Percentiles rank a stretch among this genome's conserved stretches.
These are phyloP conservation scores for Arrhopalites spinosus DNA, from an alignment of 2,888 invertebrate species.

Conservation along the genomic window DNA sequence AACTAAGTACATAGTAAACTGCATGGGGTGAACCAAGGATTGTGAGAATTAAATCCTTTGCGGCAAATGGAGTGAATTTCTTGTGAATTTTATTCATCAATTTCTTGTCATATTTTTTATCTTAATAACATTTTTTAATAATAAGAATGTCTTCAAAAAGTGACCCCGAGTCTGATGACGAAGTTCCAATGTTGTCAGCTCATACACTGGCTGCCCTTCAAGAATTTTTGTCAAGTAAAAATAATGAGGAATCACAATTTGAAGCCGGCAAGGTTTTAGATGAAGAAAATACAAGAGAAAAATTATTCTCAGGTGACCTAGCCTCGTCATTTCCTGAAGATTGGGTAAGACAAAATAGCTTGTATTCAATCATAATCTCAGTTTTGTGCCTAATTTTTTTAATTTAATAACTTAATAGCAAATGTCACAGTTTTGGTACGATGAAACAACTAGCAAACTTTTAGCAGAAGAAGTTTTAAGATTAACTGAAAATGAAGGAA, in stretches of 20 bases:
- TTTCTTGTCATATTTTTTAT: too few species aligned
- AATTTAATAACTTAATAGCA: constrained; percentile 81
- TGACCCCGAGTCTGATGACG: constrained; percentile 63
- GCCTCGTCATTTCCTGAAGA: constrained; percentile 40
- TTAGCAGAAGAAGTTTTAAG: constrained; percentile 72
- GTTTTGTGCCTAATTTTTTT: constrained; percentile 42
- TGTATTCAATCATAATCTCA: too few species aligned
- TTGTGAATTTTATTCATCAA: too few species aligned
- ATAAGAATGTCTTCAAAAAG: neutral
- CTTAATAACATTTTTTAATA: too few species aligned
- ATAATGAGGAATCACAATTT: constrained; percentile 66
- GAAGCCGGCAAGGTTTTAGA: constrained; percentile 49
- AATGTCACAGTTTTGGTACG: constrained; percentile 98
- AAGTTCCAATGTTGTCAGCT: constrained; percentile 69
- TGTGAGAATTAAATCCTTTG: too few species aligned
- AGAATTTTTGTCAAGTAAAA: constrained; percentile 76
- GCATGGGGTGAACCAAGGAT: too few species aligned
- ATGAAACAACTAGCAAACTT: constrained; percentile 73
- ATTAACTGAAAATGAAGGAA: constrained; percentile 64
- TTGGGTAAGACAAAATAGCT: constrained; percentile 40
- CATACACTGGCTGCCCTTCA: constrained; percentile 75
- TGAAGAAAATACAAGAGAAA: constrained; percentile 1
- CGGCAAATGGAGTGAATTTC: too few species aligned
- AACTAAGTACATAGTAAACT: too few species aligned
- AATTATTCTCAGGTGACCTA: constrained; percentile 42